A percentile compares a stretch with the other conserved stretches of the same genome.
Evolutionary conservation across 2,797 vertebrate species (phyloP).

Genomic region (Chromis chromis): DNA sequence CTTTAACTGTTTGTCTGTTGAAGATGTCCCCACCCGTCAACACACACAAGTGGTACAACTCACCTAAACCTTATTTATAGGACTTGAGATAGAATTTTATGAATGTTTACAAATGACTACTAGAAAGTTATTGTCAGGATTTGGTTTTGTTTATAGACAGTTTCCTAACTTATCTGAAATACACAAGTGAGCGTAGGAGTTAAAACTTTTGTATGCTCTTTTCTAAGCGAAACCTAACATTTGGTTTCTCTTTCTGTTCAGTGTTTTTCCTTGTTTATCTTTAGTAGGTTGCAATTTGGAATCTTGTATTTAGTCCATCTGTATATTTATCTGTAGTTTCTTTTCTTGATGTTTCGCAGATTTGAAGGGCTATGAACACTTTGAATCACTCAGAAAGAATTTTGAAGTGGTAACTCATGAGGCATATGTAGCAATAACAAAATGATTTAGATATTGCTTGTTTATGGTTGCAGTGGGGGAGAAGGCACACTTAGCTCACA

Average conservation of each 20-base stretch:
- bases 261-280: slow-evolving; percentile 13
- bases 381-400: slow-evolving; percentile 52
- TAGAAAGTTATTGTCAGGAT: slow-evolving; percentile 55
- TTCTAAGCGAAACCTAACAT: slow-evolving; percentile 45
- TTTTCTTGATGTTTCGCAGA: slow-evolving; percentile 45
- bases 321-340: slow-evolving; percentile 28
- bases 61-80: slow-evolving; percentile 57
- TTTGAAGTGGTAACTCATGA: slow-evolving; percentile 55
- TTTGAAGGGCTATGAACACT: slow-evolving; percentile 83
- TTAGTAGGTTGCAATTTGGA: slow-evolving; percentile 16
- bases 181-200: slow-evolving; percentile 23
- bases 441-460: slow-evolving; percentile 48
- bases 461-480: slow-evolving; percentile 55
- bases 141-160: slow-evolving; percentile 61
- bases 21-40: slow-evolving; percentile 19
- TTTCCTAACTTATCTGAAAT: slow-evolving; percentile 60
- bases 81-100: slow-evolving; percentile 51
- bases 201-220: slow-evolving; percentile 50
- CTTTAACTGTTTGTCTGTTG: slow-evolving; percentile 32
- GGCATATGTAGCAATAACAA: slow-evolving; percentile 83
- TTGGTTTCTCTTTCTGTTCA: slow-evolving; percentile 15
- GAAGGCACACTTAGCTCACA: slow-evolving; percentile 52
- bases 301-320: slow-evolving; percentile 30
- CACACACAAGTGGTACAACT: slow-evolving; percentile 40
- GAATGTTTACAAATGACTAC: slow-evolving; percentile 79